Evolutionary conservation across 2,888 invertebrate genomes (phyloP).

Genomic region (Tachina lurida): DNA sequence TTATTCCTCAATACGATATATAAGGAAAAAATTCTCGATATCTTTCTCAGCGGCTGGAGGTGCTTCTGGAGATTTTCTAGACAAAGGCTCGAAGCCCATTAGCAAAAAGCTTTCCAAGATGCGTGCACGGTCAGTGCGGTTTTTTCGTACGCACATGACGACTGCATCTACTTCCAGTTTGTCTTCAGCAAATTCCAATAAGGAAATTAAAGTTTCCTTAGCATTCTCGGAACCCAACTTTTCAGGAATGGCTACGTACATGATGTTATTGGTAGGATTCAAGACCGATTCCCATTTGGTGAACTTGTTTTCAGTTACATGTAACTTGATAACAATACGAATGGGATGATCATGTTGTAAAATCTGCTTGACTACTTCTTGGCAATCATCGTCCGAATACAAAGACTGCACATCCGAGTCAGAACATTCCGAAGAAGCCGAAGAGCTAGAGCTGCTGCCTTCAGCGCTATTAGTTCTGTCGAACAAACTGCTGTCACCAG

Average conservation of each 20-base stretch:
- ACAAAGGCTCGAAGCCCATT: slow-evolving; percentile 94
- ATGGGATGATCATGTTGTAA: slow-evolving; percentile 87
- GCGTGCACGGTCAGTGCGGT: slow-evolving; percentile 91
- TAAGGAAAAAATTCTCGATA: slow-evolving; percentile 84
- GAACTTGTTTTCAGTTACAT: slow-evolving; percentile 89
- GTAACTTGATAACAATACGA: slow-evolving; percentile 90
- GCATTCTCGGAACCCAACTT: slow-evolving; percentile 94
- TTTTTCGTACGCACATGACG: slow-evolving; percentile 90
- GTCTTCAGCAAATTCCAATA: slow-evolving; percentile 98
- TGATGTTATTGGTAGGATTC: slow-evolving; percentile 85
- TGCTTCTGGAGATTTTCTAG: slow-evolving; percentile 91
- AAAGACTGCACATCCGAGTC: slow-evolving; percentile 81
- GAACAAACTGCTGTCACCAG: slow-evolving; percentile 80
- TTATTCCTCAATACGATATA: slow-evolving; percentile 83
- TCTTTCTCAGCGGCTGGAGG: slow-evolving; percentile 86
- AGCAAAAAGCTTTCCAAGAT: slow-evolving; percentile 98
- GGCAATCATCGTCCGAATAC: slow-evolving; percentile 82
- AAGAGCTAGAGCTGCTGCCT: slow-evolving; percentile 75
- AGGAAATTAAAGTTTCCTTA: slow-evolving; percentile 96
- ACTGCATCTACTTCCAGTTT: slow-evolving; percentile 92
- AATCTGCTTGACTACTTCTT: slow-evolving; percentile 86
- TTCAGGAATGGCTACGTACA: slow-evolving; percentile 95
- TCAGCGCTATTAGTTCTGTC: slow-evolving; percentile 57
- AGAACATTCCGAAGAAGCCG: slow-evolving; percentile 81
- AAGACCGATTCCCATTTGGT: slow-evolving; percentile 92